Evolutionary conservation across 2,888 invertebrate genomes (phyloP), one percentile per base, ranked within the genome.

Genomic region (Agonopterix heracliana): DNA sequence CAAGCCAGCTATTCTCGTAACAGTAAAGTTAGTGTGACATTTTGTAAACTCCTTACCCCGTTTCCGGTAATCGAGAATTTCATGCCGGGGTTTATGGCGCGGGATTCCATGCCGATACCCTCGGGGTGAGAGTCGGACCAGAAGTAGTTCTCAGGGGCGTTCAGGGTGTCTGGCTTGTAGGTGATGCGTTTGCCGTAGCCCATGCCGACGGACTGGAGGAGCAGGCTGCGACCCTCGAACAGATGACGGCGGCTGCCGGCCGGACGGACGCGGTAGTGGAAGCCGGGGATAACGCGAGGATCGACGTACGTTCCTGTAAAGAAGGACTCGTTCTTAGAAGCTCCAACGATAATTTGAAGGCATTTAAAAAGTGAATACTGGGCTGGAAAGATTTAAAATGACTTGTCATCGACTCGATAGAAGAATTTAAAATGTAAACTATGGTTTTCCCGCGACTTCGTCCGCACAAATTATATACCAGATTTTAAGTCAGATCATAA

Each of bases 81-180:
- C 92, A 92, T 92, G 35, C 92, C 92, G 38, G 90, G 91, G 54
- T 90, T 89, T 36, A 93, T 90, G 7, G 93, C 93, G 44, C 92
- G 88, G 2, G 92, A 88, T 70, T 93, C 93, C 68, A 93, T 85
- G 46, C 93, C 94, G 52, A 92, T 81, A 38, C 94, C 94, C 63
- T 93, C 93, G 3, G 93, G 91, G 60, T 92, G 92, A 41, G 92
- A 93, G 76, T 95, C 94, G 17, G 94, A 94, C 94, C 94, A 94
- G 78, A 95, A 92, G 71, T 91, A 93, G 74, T 93, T 93, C 57
- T 92, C 89, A 2, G 91, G 91, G 11, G 81, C 76, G 48, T 91
- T 83, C 13, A 90, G 74, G 2, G 90, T 89, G 56, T 92, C 91
- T 0, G 93, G 92, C 60, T 91, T 89, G 78, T 94, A 94, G 1